These are phyloP conservation scores for Miltochrista miniata DNA, from an alignment of 2,888 invertebrate genomes.

Conservation along the genomic window DNA sequence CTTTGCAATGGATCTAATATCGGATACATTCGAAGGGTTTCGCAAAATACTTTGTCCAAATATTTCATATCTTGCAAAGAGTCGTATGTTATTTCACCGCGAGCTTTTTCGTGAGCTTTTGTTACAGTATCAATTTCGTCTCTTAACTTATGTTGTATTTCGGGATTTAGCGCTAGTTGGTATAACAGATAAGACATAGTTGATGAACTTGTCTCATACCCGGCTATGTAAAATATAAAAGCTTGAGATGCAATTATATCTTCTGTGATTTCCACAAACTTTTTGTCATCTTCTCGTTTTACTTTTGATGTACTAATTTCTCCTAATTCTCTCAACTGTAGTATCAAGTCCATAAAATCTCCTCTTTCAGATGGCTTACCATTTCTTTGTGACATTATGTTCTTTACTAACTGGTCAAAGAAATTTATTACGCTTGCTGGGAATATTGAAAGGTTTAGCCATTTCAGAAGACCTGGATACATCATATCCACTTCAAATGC, in stretches of 20 bases:
- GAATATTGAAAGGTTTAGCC: slow-evolving; percentile 36
- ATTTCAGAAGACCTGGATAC: slow-evolving; percentile 47
- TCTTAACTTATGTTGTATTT: slow-evolving; percentile 58
- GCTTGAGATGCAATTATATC: slow-evolving; percentile 62
- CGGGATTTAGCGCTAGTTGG: slow-evolving; percentile 56
- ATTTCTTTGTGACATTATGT: slow-evolving; percentile 40
- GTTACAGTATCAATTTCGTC: slow-evolving; percentile 52
- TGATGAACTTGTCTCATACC: slow-evolving; percentile 72
- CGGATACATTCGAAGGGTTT: slow-evolving; percentile 69
- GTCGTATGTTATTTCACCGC: slow-evolving; percentile 58
- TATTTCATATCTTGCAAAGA: slow-evolving; percentile 59
- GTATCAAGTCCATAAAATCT: slow-evolving; percentile 53
- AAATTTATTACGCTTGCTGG: slow-evolving; percentile 33
- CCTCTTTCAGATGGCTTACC: slow-evolving; percentile 40
- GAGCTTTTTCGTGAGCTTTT: slow-evolving; percentile 32
- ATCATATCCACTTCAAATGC: slow-evolving; percentile 42
- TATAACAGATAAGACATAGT: slow-evolving; percentile 60
- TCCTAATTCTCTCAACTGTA: slow-evolving; percentile 42
- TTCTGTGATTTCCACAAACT: slow-evolving; percentile 47
- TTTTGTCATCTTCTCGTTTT: slow-evolving; percentile 12
- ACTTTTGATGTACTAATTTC: slow-evolving; percentile 26
- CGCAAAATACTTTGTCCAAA: slow-evolving; percentile 57
- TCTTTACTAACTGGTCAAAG: slow-evolving; percentile 39
- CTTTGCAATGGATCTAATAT: slow-evolving; percentile 60
- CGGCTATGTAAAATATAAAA: slow-evolving; percentile 69